Evolutionary conservation across 2,113 vertebrate species (phyloP), one percentile per base, ranked within the genome.

Genomic region (Atrichornis clamosus): DNA sequence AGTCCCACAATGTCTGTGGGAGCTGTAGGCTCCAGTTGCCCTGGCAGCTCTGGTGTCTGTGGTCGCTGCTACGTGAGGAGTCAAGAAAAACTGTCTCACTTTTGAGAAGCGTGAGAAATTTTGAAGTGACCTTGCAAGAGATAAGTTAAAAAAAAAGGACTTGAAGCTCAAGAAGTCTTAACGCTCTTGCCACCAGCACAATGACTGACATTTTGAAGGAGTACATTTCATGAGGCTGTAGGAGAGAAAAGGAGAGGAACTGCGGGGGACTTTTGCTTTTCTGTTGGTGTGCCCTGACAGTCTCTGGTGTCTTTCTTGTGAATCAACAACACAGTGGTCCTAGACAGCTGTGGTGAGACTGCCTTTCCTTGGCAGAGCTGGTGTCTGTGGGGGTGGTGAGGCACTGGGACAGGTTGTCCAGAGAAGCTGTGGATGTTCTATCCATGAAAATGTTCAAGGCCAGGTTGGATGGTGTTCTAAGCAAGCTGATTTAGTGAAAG

Each of bases 201-300:
- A 33, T 59, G 41, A 32, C 7, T 28, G 8, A 9, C 0, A 0
- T 58, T 62, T 65, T 67, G 33, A 83, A 53, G 11, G n/a, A 65
- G 5, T 11, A 3, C 0, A 0, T 77, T 77, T 12, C 39, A 22
- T 22, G 9, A 15, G 11, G 12, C 6, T 79, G 44, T 32, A 49
- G 53, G 41, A 68, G 4, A 32, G 32, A 62, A 82, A 72, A 87
- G 8, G 16, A 82, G 62, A 65, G 33, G 39, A 65, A 13, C 14
- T 41, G 5, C 22, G 27, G 22, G 15, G 13, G 14, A 11, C 7
- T 55, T 24, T 67, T 63, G 23, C 16, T 91, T 93, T 65, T 81
- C 69, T 78, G 3, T 55, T 58, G 8, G 4, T 50, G 18, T 41
- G 14, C 3, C n/a, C 44, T 68, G 52, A 46, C 23, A 75, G 17